Base-by-base conservation (phyloP, 2,888 invertebrate genomes). In the Charanyca ferruginea region DNA sequence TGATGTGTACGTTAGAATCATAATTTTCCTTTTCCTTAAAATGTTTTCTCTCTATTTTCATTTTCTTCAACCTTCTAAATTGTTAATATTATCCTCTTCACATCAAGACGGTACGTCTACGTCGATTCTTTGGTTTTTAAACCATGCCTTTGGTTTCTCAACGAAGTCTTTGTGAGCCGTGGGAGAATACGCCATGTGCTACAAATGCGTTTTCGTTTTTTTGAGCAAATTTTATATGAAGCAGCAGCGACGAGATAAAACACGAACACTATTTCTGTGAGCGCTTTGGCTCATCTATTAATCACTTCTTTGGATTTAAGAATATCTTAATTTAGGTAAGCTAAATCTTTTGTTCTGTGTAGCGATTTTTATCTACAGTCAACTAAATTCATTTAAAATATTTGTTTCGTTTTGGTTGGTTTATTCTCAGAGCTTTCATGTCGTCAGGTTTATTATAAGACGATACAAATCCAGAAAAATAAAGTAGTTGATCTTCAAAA, bases 81-180 rank as follows among this genome's bases (percentile, higher is more conserved):
- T 16, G 25, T 8, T 25, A 18, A 67, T n/a, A 38, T 18, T 16
- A 48, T 38, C 38, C 35, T 38, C 23, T 20, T 23, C 25, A 23
- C 23, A 66, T 55, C 51, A 49, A 53, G n/a, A 8, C 47, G 25
- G 61, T 53, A 53, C 28, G 32, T 75, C 58, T 54, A 52, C 49
- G 45, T 79, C 70, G 71, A 73, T 81, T 83, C 73, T 71, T 73
- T 57, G 47, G 68, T 75, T 81, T 81, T 72, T 62, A 75, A 80
- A 77, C 73, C 66, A 64, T 60, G 67, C 62, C 73, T 62, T 44
- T 59, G 51, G 72, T 83, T 85, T 84, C 82, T 80, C 83, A 87
- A 80, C 80, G 78, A 61, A 66, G 55, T 73, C 80, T 79, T 85
- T 88, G 85, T 83, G 48, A 55, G 64, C 61, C 85, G 87, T 86